Evolutionary conservation across 2,797 vertebrate genomes (phyloP), one percentile per base, ranked within the genome.

Genomic region (Borostomias antarcticus): DNA sequence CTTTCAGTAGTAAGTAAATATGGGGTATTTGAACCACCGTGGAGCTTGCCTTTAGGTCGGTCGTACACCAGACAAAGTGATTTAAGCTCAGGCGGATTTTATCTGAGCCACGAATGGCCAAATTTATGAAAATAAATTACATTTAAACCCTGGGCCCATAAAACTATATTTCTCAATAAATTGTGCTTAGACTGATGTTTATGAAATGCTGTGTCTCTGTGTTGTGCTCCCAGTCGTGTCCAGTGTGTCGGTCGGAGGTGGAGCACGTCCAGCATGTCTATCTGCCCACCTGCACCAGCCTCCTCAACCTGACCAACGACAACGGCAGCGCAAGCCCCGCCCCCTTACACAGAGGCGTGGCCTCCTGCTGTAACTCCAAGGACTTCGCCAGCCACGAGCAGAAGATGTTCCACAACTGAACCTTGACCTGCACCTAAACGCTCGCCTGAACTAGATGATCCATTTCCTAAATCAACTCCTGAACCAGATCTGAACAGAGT

Each of bases 191-290:
- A 40, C 9, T n/a, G 15, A 40, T 10, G 35, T 40, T 40, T 13
- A 10, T 40, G 35, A 40, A 40, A 4, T 9, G 37, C 19, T 48
- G 3, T 28, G 15, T 2, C 3, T 26, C 51, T 8, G n/a, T 2
- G 47, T 21, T 33, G 5, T 56, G 45, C 65, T 79, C 80, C 2
- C 85, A 99, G 98, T 86, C 85, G 0, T 99, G 98, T 82, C 98
- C 98, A 0, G 96, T 99, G 70, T 99, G 98, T 83, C 94, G 98
- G 57, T 95, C 95, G 0, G 91, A 85, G 2, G 95, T 99, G 74
- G 95, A 97, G 58, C 95, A 96, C 1, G 93, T 98, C 64, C 97
- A 99, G 89, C 96, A 98, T 0, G 90, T 99, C 80, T 99, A 97
- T 80, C 89, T 99, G 81, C 98, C 98, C 67, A 97, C 96, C 30